Evolutionary conservation across 2,797 vertebrate genomes (phyloP).

Genomic region (Sebastiscus albofasciatus): DNA sequence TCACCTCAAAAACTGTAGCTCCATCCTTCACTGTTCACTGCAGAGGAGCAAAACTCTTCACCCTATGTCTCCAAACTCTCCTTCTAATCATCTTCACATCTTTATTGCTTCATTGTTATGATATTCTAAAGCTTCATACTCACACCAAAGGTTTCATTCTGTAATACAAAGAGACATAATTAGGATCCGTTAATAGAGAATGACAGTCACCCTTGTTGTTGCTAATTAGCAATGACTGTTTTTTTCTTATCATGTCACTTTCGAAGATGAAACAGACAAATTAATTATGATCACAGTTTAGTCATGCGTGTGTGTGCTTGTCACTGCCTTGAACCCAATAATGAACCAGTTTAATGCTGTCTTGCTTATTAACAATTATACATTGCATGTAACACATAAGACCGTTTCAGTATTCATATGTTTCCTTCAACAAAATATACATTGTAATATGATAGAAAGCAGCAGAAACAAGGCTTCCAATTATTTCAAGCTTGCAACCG

Average conservation of each 20-base stretch:
- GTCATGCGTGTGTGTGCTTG: background rate
- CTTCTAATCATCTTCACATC: background rate
- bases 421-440: background rate
- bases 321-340: background rate
- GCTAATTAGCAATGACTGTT: conserved; percentile 19
- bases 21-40: background rate
- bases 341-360: background rate
- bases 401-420: background rate
- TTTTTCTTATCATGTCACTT: conserved; percentile 27
- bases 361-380: background rate
- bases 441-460: background rate
- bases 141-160: background rate
- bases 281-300: conserved; percentile 29
- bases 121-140: background rate
- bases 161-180: conserved; percentile 15
- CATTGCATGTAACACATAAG: background rate
- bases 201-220: conserved; percentile 1
- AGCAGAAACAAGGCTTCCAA: background rate
- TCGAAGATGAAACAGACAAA: conserved; percentile 33
- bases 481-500: background rate
- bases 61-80: background rate
- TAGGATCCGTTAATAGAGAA: conserved; percentile 2
- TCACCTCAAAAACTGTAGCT: background rate
- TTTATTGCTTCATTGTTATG: background rate
- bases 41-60: background rate